These are phyloP conservation scores for Megathymus violae DNA, from an alignment of 1,140 invertebrate genomes.

Conservation along the genomic window DNA sequence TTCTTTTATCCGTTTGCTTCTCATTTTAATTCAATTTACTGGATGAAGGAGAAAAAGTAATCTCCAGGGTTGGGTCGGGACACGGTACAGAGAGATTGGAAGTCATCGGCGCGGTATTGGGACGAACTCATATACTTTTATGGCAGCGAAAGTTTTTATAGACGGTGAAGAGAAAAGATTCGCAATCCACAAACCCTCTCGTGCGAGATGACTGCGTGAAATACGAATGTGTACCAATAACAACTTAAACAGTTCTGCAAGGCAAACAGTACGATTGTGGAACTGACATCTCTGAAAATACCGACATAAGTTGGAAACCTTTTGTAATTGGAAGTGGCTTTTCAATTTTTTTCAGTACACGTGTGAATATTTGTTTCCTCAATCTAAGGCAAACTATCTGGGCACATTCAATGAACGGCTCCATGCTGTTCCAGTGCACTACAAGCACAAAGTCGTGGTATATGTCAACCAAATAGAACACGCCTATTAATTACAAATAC, in stretches of 20 bases:
- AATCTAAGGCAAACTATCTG: too few species aligned
- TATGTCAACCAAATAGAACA: too few species aligned
- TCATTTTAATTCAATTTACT: slow-evolving; percentile 81
- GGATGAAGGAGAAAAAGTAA: slow-evolving; percentile 78
- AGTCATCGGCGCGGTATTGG: slow-evolving; percentile 79
- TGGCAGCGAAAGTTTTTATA: slow-evolving; percentile 75
- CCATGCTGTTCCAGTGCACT: too few species aligned
- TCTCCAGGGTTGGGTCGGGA: slow-evolving; percentile 74
- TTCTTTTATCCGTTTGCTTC: slow-evolving; percentile 71
- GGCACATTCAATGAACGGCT: too few species aligned
- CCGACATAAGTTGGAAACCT: too few species aligned
- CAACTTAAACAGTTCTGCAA: slow-evolving; percentile 38
- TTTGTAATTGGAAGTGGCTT: too few species aligned
- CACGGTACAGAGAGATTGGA: slow-evolving; percentile 76
- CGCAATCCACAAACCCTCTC: slow-evolving; percentile 50
- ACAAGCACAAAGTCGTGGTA: too few species aligned
- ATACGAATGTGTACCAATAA: slow-evolving; percentile 51
- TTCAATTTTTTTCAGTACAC: too few species aligned
- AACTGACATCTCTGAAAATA: too few species aligned
- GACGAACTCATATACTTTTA: slow-evolving; percentile 81
- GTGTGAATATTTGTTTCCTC: too few species aligned
- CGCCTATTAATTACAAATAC: too few species aligned
- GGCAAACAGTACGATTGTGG: not conserved
- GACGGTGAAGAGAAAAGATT: slow-evolving; percentile 69
- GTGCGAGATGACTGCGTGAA: slow-evolving; percentile 49